These are phyloP conservation scores for Pterocles orientalis DNA, from an alignment of 2,113 vertebrate genomes.

Conservation along the genomic window DNA sequence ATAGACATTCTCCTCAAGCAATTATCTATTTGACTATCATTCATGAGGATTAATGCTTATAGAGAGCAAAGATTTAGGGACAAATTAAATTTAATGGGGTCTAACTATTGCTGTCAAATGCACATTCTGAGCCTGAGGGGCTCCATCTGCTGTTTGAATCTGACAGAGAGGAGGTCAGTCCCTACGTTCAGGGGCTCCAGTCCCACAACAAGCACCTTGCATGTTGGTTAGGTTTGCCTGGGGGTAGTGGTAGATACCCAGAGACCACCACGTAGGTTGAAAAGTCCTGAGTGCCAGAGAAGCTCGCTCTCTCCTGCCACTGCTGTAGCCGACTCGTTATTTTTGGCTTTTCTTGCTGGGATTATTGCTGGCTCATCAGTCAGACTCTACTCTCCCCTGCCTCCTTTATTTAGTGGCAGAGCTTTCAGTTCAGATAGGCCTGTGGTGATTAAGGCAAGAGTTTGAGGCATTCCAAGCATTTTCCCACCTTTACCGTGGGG, in stretches of 20 bases:
- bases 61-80: neutral
- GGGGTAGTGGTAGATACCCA: neutral
- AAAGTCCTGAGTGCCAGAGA: neutral
- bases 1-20: neutral
- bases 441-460: neutral
- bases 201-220: neutral
- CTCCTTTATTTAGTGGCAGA: neutral
- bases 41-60: conserved; percentile 25
- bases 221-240: neutral
- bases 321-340: neutral
- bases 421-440: neutral
- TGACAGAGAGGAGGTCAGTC: neutral
- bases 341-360: neutral
- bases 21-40: conserved; percentile 8
- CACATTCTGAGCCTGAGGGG: neutral
- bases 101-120: neutral
- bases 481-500: neutral
- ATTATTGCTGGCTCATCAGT: neutral
- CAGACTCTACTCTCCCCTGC: neutral
- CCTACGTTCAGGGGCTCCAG: neutral
- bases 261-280: neutral
- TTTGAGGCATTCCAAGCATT: neutral
- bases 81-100: conserved; percentile 4
- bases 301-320: neutral
- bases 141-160: neutral